These are phyloP conservation scores for Unio delphinus DNA, from an alignment of 2,888 invertebrate genomes.

Conservation along the genomic window DNA sequence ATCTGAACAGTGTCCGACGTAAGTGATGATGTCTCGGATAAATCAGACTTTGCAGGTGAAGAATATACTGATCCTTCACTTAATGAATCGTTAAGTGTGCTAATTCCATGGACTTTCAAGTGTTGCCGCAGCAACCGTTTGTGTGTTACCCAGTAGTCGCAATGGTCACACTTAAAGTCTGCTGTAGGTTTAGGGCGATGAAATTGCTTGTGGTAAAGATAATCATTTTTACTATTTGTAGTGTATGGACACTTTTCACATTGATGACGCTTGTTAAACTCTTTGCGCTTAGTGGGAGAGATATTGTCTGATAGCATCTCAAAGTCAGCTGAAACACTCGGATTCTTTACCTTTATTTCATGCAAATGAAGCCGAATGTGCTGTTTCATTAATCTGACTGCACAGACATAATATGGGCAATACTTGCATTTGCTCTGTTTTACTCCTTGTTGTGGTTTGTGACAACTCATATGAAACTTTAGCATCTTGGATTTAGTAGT, in stretches of 20 bases:
- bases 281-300: too few relatives aligned
- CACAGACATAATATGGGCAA: slow-evolving; percentile 83
- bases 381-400: slow-evolving; percentile 75
- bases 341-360: slow-evolving; percentile 13
- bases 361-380: slow-evolving; percentile 78
- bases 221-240: slow-evolving; percentile 88
- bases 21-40: slow-evolving; percentile 48
- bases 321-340: background rate
- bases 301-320: too few relatives aligned
- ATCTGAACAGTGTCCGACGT: slow-evolving; percentile 62
- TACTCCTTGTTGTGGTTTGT: slow-evolving; percentile 79
- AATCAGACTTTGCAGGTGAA: slow-evolving; percentile 62
- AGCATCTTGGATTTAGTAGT: slow-evolving; percentile 62
- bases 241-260: slow-evolving; percentile 88
- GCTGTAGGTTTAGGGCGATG: slow-evolving; percentile 81
- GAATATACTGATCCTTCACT: slow-evolving; percentile 21
- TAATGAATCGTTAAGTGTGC: slow-evolving; percentile 11
- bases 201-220: slow-evolving; percentile 88
- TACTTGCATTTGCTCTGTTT: slow-evolving; percentile 85
- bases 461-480: slow-evolving; percentile 78
- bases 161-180: slow-evolving; percentile 85
- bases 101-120: slow-evolving; percentile 79
- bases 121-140: slow-evolving; percentile 86
- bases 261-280: slow-evolving; percentile 78
- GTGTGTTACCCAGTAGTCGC: slow-evolving; percentile 87